phyloP scores from a whole-genome alignment of 2,797 vertebrate species.

The Bufotes viridis region DNA sequence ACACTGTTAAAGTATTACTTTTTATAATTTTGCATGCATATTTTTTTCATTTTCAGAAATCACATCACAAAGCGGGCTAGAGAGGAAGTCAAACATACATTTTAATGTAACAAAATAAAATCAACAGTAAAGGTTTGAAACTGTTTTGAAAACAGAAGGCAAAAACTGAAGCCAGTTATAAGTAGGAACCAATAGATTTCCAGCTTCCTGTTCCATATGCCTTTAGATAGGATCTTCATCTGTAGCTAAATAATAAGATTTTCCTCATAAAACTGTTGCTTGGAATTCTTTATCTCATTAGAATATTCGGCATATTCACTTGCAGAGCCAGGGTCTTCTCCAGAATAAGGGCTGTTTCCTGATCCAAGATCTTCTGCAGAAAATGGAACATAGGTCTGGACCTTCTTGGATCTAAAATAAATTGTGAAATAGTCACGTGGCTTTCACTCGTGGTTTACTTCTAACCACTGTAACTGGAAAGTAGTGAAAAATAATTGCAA shows the following conservation, averaged over 20 bases:
- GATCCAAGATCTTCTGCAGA: constrained; percentile 46
- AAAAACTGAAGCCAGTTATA: constrained; percentile 11
- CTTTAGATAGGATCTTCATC: not conserved
- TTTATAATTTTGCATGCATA: not conserved
- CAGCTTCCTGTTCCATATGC: not conserved
- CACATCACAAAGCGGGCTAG: not conserved
- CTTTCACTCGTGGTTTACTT: not conserved
- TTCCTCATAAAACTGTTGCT: constrained; percentile 16
- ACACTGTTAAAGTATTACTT: not conserved
- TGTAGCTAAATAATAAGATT: constrained; percentile 34
- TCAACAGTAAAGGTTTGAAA: not conserved
- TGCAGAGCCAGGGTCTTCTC: constrained; percentile 24
- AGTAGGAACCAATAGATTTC: not conserved
- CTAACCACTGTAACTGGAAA: not conserved
- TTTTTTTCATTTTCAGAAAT: not conserved
- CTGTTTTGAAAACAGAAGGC: not conserved
- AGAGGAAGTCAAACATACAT: not conserved
- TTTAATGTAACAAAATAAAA: not conserved
- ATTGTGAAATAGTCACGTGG: not conserved
- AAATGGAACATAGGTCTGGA: not conserved
- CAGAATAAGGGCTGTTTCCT: not conserved
- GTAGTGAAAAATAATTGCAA: not conserved
- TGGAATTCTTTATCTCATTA: constrained; percentile 17
- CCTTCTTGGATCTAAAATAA: constrained; percentile 30
- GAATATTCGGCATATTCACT: not conserved